Base-by-base conservation (phyloP, 2,797 vertebrate genomes). In the Sebastes reedi region DNA sequence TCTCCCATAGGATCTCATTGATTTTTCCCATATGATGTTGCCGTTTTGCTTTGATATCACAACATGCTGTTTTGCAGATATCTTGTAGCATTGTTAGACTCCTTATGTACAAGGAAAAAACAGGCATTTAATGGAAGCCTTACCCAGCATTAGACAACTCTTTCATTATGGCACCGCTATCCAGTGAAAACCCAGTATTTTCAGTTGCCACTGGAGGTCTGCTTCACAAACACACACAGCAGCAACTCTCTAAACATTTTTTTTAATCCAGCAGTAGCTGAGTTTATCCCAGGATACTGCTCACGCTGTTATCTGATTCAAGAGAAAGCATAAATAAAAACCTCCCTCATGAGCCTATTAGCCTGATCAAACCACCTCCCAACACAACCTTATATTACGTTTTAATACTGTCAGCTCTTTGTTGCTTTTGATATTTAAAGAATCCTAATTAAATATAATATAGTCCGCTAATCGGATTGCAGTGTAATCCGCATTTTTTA, bases 381-480 rank as follows among this genome's bases (percentile, higher is more conserved):
- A 52, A 8, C 55, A 24, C 22, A 4, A 11, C 55, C 4, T 32
- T 22, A 32, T 36, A 34, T 68, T 56, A 8, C 22, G 12, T 76
- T 59, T 8, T 8, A 1, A 67, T 67, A 12, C 24, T 70, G 32
- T 25, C 50, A 56, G 10, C 18, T n/a, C 36, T 52, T 67, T 82
- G 50, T 85, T 50, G 29, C 68, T 46, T 59, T 59, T 27, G 36
- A 81, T 73, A 68, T 80, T 79, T 62, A 75, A 84, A 79, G 67
- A 56, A 70, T 64, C 42, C 76, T 77, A 77, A 91, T 94, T 87
- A 82, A 84, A 83, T 92, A 85, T 89, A 70, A 86, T 79, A 82
- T 72, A 78, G 79, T 75, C 61, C 24, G 16, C 54, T 94, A 94
- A 94, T 92, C 84, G 88, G 93, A 94, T 95, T 91, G 84, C 79